A percentile compares a stretch with the other conserved stretches of the same genome.
Conservation (phyloP, 2,113 vertebrate genomes). For the Oncorhynchus clarkii region DNA sequence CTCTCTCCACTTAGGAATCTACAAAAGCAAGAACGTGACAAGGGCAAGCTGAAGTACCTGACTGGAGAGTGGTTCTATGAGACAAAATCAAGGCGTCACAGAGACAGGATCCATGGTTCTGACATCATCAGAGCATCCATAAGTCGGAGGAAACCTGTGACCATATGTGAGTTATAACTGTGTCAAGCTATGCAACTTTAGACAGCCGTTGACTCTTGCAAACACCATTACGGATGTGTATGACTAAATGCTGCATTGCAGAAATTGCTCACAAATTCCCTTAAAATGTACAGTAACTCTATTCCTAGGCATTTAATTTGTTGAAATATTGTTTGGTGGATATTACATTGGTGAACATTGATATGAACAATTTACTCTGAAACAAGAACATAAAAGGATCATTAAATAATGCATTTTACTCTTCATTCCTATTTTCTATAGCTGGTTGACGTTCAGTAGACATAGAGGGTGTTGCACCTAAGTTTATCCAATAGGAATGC, state of each 20-base stretch:
- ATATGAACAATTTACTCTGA: too few species aligned
- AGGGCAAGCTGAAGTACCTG: conserved; percentile 82
- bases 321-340: too few species aligned
- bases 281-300: too few species aligned
- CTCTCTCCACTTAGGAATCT: conserved; percentile 71
- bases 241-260: neutral
- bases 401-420: neutral
- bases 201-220: neutral
- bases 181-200: neutral
- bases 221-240: neutral
- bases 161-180: conserved; percentile 67
- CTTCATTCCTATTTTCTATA: neutral
- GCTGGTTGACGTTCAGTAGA: too few species aligned
- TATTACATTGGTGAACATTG: too few species aligned
- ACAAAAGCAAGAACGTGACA: conserved; percentile 75
- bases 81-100: conserved; percentile 86
- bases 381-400: neutral
- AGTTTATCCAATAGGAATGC: too few species aligned
- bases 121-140: conserved; percentile 90
- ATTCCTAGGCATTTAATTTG: too few species aligned
- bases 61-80: conserved; percentile 97
- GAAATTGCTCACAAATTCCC: too few species aligned
- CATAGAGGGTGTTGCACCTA: too few species aligned
- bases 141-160: conserved; percentile 70
- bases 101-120: conserved; percentile 84